Conservation (phyloP, 2,888 invertebrate genomes). For the Tetropium fuscum region DNA sequence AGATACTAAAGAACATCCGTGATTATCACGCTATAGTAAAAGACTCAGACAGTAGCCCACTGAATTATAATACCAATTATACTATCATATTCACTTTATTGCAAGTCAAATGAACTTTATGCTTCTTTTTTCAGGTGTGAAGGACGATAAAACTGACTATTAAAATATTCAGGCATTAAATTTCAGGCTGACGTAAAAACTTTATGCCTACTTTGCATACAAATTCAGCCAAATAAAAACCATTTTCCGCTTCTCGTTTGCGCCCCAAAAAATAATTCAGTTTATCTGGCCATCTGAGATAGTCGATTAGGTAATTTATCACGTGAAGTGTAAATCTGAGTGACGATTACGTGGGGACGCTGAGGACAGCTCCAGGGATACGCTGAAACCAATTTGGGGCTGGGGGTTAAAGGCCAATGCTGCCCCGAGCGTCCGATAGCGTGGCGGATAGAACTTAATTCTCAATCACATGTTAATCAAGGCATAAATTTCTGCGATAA, state of each 20-base stretch:
- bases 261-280: constrained; percentile 11
- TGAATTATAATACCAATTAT: no score
- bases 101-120: no score
- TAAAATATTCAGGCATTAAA: no score
- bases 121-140: no score
- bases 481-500: constrained; percentile 62
- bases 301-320: constrained; percentile 43
- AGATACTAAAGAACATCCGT: no score
- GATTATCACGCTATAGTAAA: no score
- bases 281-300: constrained; percentile 25
- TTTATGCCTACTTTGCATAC: constrained; percentile 5
- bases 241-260: background rate
- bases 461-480: constrained; percentile 63
- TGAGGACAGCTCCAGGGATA: constrained; percentile 10
- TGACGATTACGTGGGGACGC: constrained; percentile 10
- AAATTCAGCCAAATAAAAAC: background rate
- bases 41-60: no score
- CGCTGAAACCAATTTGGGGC: constrained; percentile 3
- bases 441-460: constrained; percentile 60
- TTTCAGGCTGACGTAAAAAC: background rate
- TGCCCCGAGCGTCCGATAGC: constrained; percentile 51
- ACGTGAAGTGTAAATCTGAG: constrained; percentile 35
- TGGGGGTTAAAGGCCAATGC: constrained; percentile 16
- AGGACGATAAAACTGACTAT: no score
- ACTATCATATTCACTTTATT: no score